Percentiles rank a stretch among this genome's conserved stretches.
These are phyloP conservation scores for Spizella passerina DNA, from an alignment of 2,797 vertebrate species.

Conservation along the genomic window DNA sequence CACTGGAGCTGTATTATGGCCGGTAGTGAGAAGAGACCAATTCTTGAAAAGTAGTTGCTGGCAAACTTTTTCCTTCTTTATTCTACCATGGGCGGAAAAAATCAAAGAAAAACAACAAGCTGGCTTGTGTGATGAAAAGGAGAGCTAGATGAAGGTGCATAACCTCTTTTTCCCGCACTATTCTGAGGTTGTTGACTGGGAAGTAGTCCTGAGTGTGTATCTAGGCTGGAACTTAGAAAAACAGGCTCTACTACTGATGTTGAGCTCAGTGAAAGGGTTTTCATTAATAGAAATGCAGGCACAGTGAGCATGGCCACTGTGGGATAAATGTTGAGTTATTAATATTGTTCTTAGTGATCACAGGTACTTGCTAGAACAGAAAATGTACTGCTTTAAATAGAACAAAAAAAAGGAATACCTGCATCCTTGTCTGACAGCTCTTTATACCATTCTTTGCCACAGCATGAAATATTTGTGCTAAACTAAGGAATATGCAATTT, in stretches of 20 bases:
- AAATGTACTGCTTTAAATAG: not conserved
- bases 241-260: not conserved
- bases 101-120: not conserved
- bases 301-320: not conserved
- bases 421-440: not conserved
- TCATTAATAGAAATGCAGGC: not conserved
- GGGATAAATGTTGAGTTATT: not conserved
- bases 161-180: rapidly evolving
- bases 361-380: not conserved
- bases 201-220: not conserved
- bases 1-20: not conserved
- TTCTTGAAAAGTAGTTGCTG: not conserved
- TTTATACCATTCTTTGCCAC: conserved; percentile 23
- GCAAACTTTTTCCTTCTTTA: not conserved
- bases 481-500: conserved; percentile 34
- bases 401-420: not conserved
- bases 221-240: not conserved
- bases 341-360: not conserved
- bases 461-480: conserved; percentile 44
- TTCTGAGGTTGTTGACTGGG: not conserved
- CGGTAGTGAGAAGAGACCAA: not conserved
- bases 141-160: not conserved
- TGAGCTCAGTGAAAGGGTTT: not conserved
- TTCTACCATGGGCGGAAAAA: not conserved
- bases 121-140: not conserved